These are phyloP conservation scores for Tetrax tetrax DNA, from an alignment of 2,113 vertebrate species.

Conservation along the genomic window DNA sequence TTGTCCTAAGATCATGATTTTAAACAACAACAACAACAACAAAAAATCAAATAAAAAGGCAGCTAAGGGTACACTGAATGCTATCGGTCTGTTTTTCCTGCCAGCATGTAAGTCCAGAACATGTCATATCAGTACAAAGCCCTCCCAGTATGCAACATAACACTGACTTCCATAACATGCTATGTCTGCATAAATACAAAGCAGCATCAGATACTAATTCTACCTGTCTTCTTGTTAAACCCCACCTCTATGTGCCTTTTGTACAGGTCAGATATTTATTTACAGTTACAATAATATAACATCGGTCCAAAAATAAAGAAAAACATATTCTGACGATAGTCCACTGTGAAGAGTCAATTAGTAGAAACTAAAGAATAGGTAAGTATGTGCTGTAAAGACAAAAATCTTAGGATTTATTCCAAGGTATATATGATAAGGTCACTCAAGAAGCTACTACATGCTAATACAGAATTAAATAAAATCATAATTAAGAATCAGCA, in stretches of 20 bases:
- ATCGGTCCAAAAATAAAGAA: neutral
- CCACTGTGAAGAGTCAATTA: neutral
- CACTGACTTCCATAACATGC: neutral
- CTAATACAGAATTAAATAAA: neutral
- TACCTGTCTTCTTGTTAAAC: neutral
- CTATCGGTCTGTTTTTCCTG: neutral
- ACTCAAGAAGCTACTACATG: neutral
- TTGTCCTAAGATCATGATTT: neutral
- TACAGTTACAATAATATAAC: neutral
- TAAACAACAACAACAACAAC: no score
- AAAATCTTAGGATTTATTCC: neutral
- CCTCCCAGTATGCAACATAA: neutral
- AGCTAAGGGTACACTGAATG: neutral
- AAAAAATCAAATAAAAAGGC: neutral
- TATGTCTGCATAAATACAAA: neutral
- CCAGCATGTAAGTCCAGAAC: neutral
- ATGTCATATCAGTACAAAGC: neutral
- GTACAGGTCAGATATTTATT: neutral
- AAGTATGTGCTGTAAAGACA: neutral
- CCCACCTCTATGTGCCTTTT: neutral
- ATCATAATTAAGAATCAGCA: neutral
- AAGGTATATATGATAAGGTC: neutral
- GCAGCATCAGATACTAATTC: neutral
- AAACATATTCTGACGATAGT: neutral
- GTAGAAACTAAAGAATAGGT: neutral